Evolutionary conservation across 2,888 invertebrate species (phyloP), one percentile per base, ranked within the genome.

Genomic region (Dione juno): DNA sequence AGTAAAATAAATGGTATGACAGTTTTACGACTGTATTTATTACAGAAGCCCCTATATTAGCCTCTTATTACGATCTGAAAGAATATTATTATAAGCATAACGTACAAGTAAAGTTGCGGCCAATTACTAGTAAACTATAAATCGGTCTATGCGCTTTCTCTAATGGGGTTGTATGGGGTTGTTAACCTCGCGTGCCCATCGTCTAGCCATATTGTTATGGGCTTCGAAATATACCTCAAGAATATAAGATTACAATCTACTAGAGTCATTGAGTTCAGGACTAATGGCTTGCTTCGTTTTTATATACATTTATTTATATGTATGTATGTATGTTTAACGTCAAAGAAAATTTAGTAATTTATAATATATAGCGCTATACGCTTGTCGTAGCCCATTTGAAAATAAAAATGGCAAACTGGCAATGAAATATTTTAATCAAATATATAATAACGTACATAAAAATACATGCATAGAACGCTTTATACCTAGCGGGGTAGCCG

Each of bases 111-210:
- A 50, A 40, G 11, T 19, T 50, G 19, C 13, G 50, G 35, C 35
- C 35, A 85, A 85, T 82, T 86, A 78, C 80, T 75, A 76, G 77
- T 79, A 84, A 82, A 64, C 77, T 71, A 81, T 85, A 84, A 84
- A 87, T 86, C 85, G 80, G 79, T 81, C 81, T 78, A 74, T 79
- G 79, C 83, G 82, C 81, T 81, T 78, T 69, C 66, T 67, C 65
- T 80, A 78, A 80, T 81, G 75, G 58, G 71, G 52, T 50, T 50
- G 64, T 40, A 67, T 43, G 61, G 72, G 76, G 72, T 67, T 66
- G 72, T 61, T 74, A 73, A 74, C 77, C 72, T 76, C 70, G 70
- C 76, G 74, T 72, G 72, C 65, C 61, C 61, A 63, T 63, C 68
- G 63, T 63, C 53, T 45, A 52, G 57, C 57, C 19, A 61, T 69